phyloP scores from a whole-genome alignment of 2,888 invertebrate genomes.

The Sturmia bella region DNA sequence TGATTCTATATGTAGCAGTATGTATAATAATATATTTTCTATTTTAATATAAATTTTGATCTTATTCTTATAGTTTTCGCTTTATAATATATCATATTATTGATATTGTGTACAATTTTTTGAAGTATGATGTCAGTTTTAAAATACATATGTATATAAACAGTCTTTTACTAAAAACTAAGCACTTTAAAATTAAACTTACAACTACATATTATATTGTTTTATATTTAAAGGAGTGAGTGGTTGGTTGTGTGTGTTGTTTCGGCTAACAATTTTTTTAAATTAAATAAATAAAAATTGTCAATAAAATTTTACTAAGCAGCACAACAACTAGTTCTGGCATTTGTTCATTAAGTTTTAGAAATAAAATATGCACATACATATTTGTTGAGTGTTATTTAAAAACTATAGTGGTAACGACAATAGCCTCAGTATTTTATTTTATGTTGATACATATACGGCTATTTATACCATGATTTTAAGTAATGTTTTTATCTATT shows the following conservation, averaged over 20 bases:
- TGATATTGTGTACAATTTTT: constrained; percentile 16
- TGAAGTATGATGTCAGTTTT: constrained; percentile 63
- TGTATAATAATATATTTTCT: constrained; percentile 45
- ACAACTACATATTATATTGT: constrained; percentile 35
- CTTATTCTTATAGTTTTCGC: constrained; percentile 38
- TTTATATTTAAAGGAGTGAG: constrained; percentile 9
- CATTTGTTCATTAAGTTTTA: background rate
- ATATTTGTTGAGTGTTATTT: background rate
- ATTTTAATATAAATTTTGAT: constrained; percentile 29
- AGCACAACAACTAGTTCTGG: too few species aligned
- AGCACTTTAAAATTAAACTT: constrained; percentile 55
- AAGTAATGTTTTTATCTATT: constrained; percentile 8
- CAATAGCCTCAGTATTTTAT: background rate
- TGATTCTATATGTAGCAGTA: constrained; percentile 54
- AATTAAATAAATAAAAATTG: background rate
- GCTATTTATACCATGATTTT: too few species aligned
- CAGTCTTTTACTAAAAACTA: constrained; percentile 67
- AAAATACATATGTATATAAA: constrained; percentile 67
- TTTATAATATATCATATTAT: constrained; percentile 26
- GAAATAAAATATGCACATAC: background rate
- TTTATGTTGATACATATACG: background rate
- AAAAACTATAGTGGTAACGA: background rate
- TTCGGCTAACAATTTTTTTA: constrained; percentile 42
- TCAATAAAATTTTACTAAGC: background rate
- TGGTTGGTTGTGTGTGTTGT: constrained; percentile 7